Percentiles rank a stretch among this genome's conserved stretches.
These are phyloP conservation scores for Alexandromys fortis DNA, from an alignment of 2,113 vertebrate species.

Conservation along the genomic window DNA sequence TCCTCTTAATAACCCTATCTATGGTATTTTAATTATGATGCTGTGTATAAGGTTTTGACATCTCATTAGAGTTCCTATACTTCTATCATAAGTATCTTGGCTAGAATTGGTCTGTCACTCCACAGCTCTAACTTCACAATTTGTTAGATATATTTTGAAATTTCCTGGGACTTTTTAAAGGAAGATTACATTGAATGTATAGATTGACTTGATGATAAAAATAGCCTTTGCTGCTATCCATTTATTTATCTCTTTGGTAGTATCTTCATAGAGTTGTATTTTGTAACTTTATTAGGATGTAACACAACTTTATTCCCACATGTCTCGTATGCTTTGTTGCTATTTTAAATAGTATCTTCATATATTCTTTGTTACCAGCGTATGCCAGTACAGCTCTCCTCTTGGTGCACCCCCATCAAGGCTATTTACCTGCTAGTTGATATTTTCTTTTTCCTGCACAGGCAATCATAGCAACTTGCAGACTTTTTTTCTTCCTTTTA, in stretches of 20 bases:
- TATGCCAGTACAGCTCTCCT: background rate
- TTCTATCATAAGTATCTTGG: background rate
- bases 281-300: constrained; percentile 11
- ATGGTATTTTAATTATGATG: constrained; percentile 7
- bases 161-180: constrained; percentile 15
- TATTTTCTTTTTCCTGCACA: background rate
- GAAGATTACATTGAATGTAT: constrained; percentile 7
- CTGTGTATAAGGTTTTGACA: constrained; percentile 3
- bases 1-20: background rate
- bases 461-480: background rate
- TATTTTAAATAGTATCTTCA: constrained; percentile 13
- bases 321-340: background rate
- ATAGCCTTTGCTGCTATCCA: background rate
- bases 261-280: background rate
- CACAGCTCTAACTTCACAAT: background rate
- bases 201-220: constrained; percentile 23
- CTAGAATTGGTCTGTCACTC: background rate
- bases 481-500: background rate
- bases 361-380: background rate
- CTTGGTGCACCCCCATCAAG: constrained; percentile 14
- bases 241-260: constrained; percentile 42
- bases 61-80: background rate
- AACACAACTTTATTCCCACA: background rate
- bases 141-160: constrained; percentile 26
- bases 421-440: background rate